Evolutionary conservation across 2,113 vertebrate genomes (phyloP).

Genomic region (Eulacestoma nigropectus): DNA sequence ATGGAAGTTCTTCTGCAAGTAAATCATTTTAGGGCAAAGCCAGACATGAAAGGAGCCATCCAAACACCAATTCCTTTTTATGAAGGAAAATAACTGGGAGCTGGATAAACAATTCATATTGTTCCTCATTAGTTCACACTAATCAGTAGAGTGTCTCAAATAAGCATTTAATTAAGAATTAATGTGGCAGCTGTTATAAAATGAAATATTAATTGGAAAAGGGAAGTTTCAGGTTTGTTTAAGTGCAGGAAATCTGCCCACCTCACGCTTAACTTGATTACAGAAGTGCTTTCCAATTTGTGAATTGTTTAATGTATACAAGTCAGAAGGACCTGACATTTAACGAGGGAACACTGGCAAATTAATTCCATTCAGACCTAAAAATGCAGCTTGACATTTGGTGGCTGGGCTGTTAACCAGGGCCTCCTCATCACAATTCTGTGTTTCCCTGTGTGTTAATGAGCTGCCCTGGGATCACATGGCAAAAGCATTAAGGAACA

Average conservation of each 20-base stretch:
- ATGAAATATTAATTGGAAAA: conserved; percentile 62
- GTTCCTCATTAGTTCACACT: conserved; percentile 49
- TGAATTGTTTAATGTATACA: conserved; percentile 58
- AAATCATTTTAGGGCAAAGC: background rate
- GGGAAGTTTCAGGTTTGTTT: conserved; percentile 49
- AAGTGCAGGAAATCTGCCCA: background rate
- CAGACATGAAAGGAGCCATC: background rate
- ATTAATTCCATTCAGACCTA: conserved; percentile 51
- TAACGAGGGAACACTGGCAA: conserved; percentile 48
- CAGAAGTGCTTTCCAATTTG: conserved; percentile 48
- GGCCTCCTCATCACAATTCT: background rate
- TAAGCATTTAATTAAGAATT: conserved; percentile 67
- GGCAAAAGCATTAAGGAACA: background rate
- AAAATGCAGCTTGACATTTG: conserved; percentile 53
- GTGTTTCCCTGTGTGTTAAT: background rate
- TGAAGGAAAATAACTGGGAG: conserved; percentile 4
- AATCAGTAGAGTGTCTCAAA: conserved; percentile 52
- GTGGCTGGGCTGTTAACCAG: background rate
- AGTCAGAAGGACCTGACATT: conserved; percentile 53
- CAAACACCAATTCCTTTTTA: background rate
- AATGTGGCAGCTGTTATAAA: conserved; percentile 33
- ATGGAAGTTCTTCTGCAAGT: background rate
- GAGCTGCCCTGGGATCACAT: background rate
- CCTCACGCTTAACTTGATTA: conserved; percentile 36
- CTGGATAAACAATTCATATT: conserved; percentile 53